These are phyloP conservation scores for Sternotherus odoratus DNA, from an alignment of 2,797 vertebrate genomes.

Conservation along the genomic window DNA sequence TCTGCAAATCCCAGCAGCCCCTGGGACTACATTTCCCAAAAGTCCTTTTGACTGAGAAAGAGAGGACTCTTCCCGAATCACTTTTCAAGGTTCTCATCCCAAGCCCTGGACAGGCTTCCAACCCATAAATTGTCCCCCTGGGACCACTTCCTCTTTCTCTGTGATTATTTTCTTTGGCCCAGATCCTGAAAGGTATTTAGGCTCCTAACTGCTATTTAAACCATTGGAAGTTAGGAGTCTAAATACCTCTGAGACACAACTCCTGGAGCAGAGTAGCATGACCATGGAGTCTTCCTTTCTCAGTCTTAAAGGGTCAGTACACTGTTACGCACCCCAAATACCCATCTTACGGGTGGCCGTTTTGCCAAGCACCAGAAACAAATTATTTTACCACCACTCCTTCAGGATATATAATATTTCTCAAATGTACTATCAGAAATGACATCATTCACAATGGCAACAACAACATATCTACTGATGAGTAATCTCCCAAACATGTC, in stretches of 20 bases:
- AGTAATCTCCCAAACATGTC: not conserved
- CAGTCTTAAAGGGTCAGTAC: not conserved
- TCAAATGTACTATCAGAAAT: constrained; percentile 11
- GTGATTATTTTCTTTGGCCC: not conserved
- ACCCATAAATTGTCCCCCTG: not conserved
- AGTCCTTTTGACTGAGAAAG: not conserved
- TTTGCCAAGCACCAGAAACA: not conserved
- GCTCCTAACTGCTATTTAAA: not conserved
- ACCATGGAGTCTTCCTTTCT: not conserved
- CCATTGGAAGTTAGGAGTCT: not conserved
- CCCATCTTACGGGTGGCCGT: not conserved
- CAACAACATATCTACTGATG: constrained; percentile 29
- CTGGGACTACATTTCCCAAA: not conserved
- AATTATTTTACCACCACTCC: not conserved
- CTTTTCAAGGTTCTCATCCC: not conserved
- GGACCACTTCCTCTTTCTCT: not conserved
- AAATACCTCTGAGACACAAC: not conserved
- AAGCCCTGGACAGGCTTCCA: not conserved
- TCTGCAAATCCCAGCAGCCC: not conserved
- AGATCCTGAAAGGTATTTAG: not conserved
- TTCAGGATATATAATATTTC: not conserved
- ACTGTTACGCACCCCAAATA: not conserved
- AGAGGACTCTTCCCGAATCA: not conserved
- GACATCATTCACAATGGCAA: not conserved
- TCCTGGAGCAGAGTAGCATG: not conserved